These are phyloP conservation scores for Lutjanus argentimaculatus DNA, from an alignment of 2,797 vertebrate genomes.

Conservation along the genomic window DNA sequence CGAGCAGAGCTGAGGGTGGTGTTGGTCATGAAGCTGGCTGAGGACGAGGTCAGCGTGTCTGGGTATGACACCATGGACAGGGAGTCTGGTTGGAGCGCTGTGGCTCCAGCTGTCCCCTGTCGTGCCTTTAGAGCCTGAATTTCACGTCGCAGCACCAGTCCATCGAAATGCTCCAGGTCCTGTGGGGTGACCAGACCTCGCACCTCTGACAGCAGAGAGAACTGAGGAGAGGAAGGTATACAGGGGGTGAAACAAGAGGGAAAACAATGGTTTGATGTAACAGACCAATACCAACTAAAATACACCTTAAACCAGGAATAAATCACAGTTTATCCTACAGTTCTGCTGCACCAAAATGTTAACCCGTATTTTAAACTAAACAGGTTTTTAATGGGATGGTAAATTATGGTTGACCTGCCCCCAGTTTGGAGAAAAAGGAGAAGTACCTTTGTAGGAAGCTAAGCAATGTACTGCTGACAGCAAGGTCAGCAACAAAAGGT, in stretches of 20 bases:
- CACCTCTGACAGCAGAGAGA: constrained; percentile 95
- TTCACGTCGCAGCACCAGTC: constrained; percentile 93
- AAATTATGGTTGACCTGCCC: too few relatives aligned
- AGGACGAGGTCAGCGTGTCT: constrained; percentile 92
- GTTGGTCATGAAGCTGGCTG: constrained; percentile 94
- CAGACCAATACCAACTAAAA: background rate
- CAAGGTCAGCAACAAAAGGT: too few relatives aligned
- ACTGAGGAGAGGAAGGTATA: constrained; percentile 81
- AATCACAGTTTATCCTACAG: too few relatives aligned
- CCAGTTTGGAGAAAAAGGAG: too few relatives aligned
- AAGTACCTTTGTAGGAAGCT: too few relatives aligned
- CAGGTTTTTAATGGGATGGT: background rate
- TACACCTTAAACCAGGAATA: background rate
- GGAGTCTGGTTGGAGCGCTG: constrained; percentile 82
- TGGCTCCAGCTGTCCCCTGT: constrained; percentile 81
- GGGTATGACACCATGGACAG: constrained; percentile 93
- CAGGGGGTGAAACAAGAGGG: constrained; percentile 10
- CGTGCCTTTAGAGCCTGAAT: constrained; percentile 96
- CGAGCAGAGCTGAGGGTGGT: constrained; percentile 96
- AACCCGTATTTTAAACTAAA: background rate
- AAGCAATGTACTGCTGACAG: too few relatives aligned
- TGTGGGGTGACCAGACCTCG: constrained; percentile 91
- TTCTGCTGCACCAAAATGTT: too few relatives aligned
- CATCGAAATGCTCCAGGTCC: constrained; percentile 94
- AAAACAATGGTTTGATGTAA: background rate